A percentile compares a stretch with the other conserved stretches of the same genome.
Evolutionary conservation across 2,888 invertebrate species (phyloP).

Genomic region (Megaustenia siamemsis): DNA sequence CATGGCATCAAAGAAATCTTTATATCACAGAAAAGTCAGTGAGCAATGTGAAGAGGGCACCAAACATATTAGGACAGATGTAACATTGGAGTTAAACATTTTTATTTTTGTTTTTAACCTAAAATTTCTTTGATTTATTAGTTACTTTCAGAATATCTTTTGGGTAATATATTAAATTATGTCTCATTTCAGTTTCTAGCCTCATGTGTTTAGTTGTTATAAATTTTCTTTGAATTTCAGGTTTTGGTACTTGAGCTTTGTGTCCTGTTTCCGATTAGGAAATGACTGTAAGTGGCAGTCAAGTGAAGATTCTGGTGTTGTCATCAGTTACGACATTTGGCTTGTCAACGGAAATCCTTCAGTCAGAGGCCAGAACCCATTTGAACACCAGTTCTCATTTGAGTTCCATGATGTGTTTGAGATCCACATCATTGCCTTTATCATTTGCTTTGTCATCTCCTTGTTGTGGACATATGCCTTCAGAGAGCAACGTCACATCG

Average conservation of each 20-base stretch:
- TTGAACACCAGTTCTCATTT: conserved; percentile 97
- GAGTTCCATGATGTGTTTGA: conserved; percentile 92
- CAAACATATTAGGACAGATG: no score
- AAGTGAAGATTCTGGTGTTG: conserved; percentile 60
- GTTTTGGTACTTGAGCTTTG: conserved; percentile 97
- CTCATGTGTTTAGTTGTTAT: not conserved
- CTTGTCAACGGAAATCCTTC: conserved; percentile 97
- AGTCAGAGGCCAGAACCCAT: conserved; percentile 86
- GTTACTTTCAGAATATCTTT: no score
- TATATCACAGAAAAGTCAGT: no score
- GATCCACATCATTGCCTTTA: conserved; percentile 91
- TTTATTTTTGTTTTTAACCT: no score
- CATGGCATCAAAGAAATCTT: no score
- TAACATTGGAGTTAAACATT: no score
- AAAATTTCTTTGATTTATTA: no score
- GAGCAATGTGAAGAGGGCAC: no score
- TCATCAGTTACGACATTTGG: conserved; percentile 93
- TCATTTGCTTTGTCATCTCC: conserved; percentile 90
- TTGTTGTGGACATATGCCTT: conserved; percentile 95
- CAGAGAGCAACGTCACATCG: conserved; percentile 91
- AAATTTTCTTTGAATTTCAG: conserved; percentile 81
- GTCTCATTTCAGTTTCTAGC: not conserved
- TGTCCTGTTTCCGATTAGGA: conserved; percentile 90
- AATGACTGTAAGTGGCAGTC: conserved; percentile 70
- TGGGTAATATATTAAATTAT: no score